Base-by-base conservation (phyloP, 2,113 vertebrate genomes). In the Archocentrus centrarchus region DNA sequence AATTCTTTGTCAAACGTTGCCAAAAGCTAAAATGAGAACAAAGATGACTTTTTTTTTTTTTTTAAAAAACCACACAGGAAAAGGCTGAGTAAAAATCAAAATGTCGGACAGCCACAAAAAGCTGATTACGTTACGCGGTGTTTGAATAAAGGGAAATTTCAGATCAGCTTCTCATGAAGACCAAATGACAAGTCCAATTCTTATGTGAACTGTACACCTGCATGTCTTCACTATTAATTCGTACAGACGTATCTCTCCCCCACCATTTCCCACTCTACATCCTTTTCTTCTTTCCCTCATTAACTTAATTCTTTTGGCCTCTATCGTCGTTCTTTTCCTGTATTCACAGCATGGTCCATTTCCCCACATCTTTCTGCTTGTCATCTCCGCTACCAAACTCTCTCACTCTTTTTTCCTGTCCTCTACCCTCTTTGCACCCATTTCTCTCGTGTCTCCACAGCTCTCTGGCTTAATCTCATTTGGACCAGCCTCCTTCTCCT, bases 311-410 rank as follows among this genome's bases (percentile, higher is more conserved):
- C 20, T 57, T 59, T 64, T 37, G 35, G 81, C 50, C 44, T 80
- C 60, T 30, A 9, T 64, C 60, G 6, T 47, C 47, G 68, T 44
- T 81, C 55, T 55, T 59, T 75, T 50, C 77, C 68, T 64, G 27
- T 83, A n/a, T 47, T 86, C 58, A 2, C 41, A 53, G 27, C 66
- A 86, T 2, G 85, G 62, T 57, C 82, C 77, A 76, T 88, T 86
- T 88, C 64, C 77, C 73, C 75, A 50, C 59, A 64, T 89, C 61
- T 73, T 58, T 59, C 60, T 59, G 59, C 77, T 82, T 63, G 83
- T 90, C 87, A 86, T 79, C 58, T 83, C 80, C 4, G 7, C 55
- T 77, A 62, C 17, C 8, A 61, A 77, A 79, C 66, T 35, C 64
- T 61, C 77, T 88, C 84, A 70, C 44, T 85, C 85, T 77, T 44